Percentiles rank a stretch among this genome's conserved stretches.
Evolutionary conservation across 2,113 vertebrate genomes (phyloP).

Genomic region (Gila orcuttii): DNA sequence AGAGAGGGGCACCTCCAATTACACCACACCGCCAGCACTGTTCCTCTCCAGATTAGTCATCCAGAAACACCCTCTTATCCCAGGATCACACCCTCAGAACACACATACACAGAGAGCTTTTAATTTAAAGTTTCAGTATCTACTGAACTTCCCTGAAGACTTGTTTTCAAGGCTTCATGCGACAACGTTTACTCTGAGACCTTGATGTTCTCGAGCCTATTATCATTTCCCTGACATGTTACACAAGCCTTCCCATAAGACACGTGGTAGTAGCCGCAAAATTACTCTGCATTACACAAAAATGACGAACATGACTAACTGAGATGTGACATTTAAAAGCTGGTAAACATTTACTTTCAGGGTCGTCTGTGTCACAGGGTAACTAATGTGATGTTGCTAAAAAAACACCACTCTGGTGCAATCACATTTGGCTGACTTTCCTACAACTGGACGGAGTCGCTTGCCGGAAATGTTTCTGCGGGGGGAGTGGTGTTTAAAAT

Average conservation of each 20-base stretch:
- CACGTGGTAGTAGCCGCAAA: background rate
- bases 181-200: conserved; percentile 10
- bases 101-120: conserved; percentile 3
- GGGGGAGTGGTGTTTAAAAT: conserved; percentile 1
- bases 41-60: conserved; percentile 46
- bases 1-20: conserved; percentile 53
- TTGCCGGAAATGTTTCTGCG: conserved; percentile 15
- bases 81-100: background rate
- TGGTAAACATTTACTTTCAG: conserved; percentile 26
- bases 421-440: conserved; percentile 21
- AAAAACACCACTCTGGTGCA: background rate
- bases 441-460: conserved; percentile 4
- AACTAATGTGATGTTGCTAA: conserved; percentile 6
- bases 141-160: conserved; percentile 11
- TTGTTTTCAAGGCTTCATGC: conserved; percentile 6
- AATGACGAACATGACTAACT: conserved; percentile 19
- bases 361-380: background rate
- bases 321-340: conserved; percentile 31
- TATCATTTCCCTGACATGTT: background rate
- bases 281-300: background rate
- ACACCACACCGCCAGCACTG: conserved; percentile 40
- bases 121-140: conserved; percentile 30
- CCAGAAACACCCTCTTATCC: conserved; percentile 38
- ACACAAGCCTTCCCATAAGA: conserved; percentile 25
- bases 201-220: background rate